Base-by-base conservation (phyloP, 2,797 vertebrate species). In the Hemitrygon akajei region DNA sequence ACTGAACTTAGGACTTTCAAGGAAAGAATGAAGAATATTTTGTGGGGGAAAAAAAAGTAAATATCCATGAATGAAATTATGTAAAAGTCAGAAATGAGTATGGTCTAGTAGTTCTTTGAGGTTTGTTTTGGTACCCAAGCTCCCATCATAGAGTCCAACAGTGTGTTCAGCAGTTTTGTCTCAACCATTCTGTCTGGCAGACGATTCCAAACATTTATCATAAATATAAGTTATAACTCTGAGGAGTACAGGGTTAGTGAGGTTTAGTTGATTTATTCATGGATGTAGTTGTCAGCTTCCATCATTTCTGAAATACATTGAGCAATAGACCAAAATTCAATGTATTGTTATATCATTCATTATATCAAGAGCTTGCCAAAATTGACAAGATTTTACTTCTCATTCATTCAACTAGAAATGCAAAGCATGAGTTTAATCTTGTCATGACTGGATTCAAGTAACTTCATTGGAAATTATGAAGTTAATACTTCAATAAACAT, bases 401-500 rank as follows among this genome's bases (percentile, higher is more conserved):
- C 47, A 93, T 76, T 76, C 71, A 56, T 12, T 75, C 71, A 92
- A 27, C 37, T 27, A 56, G 9, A 92, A 75, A 92, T 92, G 40
- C 22, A 92, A 92, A 73, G 37, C 69, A 91, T 47, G 69, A 40
- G 3, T 25, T 92, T 75, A 71, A 47, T 92, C 66, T 7, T 56
- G 25, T 76, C 71, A 25, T 76, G 40, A n/a, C 4, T 93, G 71
- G 40, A 47, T 76, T 93, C 5, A 76, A 93, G 58, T 93, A 93
- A 93, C 73, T 76, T 76, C 30, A 76, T 75, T 56, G 56, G 91
- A 30, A 7, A n/a, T 47, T 76, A 92, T 75, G 12, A 69, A 75
- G 27, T 76, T 40, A n/a, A 58, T 76, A 56, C 71, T n/a, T 40
- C 91, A 93, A 75, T 93, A 93, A 93, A 76, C 91, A 93, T 27